These are phyloP conservation scores for Pseudochirops corinnae DNA, from an alignment of 2,797 vertebrate genomes.

Conservation along the genomic window DNA sequence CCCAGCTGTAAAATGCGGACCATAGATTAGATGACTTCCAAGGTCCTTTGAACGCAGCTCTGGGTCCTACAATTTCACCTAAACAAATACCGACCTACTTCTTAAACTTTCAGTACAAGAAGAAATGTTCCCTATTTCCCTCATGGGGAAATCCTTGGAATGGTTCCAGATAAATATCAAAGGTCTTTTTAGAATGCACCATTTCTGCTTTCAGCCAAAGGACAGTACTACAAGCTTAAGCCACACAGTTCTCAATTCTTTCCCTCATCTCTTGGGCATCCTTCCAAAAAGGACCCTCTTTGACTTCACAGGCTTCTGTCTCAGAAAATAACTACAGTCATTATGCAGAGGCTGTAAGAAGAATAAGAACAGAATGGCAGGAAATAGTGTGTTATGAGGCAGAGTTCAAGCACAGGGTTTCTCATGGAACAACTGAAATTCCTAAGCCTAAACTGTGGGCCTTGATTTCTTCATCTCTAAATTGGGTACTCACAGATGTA, in stretches of 20 bases:
- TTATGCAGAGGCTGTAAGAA: background rate
- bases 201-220: conserved; percentile 1
- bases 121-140: background rate
- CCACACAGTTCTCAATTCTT: background rate
- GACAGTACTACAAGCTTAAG: background rate
- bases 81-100: background rate
- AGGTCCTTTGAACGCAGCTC: background rate
- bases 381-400: background rate
- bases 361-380: background rate
- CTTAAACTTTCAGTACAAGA: background rate
- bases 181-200: background rate
- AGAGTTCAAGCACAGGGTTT: background rate
- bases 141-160: background rate
- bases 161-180: background rate
- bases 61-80: background rate
- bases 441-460: background rate
- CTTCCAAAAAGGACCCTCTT: background rate
- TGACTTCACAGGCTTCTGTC: background rate
- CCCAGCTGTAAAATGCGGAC: background rate
- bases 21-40: background rate
- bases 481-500: background rate
- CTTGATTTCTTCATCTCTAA: background rate
- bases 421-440: background rate
- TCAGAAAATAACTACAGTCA: background rate
- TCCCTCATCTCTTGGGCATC: background rate